Conservation (phyloP, 2,888 invertebrate genomes). For the Gastrophysa polygoni region DNA sequence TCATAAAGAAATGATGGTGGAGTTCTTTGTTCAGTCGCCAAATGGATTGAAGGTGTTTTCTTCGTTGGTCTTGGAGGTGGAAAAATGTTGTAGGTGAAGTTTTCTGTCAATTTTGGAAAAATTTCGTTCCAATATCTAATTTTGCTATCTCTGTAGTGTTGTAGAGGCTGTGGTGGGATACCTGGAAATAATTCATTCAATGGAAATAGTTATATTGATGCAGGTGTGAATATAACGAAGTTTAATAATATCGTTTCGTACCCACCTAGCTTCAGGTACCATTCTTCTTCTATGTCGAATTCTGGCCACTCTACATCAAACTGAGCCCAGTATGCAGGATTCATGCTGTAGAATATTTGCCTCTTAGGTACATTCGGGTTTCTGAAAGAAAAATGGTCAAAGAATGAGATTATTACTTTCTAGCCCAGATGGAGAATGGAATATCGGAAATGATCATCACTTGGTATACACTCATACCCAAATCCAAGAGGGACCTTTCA, state of each 20-base stretch:
- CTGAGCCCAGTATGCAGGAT: conserved; percentile 70
- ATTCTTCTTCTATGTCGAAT: conserved; percentile 75
- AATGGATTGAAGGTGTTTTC: conserved; percentile 33
- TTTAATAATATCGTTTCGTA: conserved; percentile 21
- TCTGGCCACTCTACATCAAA: conserved; percentile 82
- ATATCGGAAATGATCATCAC: no score
- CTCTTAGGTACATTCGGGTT: conserved; percentile 78
- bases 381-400: no score
- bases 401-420: neutral
- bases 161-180: conserved; percentile 74
- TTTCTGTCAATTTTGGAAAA: conserved; percentile 72
- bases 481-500: no score
- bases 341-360: conserved; percentile 67
- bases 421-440: no score
- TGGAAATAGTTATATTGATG: no score
- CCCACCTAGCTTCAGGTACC: conserved; percentile 79
- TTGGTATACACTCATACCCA: no score
- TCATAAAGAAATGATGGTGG: conserved; percentile 31
- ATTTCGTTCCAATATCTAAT: conserved; percentile 86
- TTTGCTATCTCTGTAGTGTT: conserved; percentile 77
- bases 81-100: conserved; percentile 18
- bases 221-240: no score
- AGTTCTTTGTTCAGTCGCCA: conserved; percentile 9
- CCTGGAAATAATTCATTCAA: conserved; percentile 70
- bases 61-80: conserved; percentile 37